A percentile compares a stretch with the other conserved stretches of the same genome.
Evolutionary conservation across 2,113 vertebrate species (phyloP).

Genomic region (Pyrgilauda ruficollis): DNA sequence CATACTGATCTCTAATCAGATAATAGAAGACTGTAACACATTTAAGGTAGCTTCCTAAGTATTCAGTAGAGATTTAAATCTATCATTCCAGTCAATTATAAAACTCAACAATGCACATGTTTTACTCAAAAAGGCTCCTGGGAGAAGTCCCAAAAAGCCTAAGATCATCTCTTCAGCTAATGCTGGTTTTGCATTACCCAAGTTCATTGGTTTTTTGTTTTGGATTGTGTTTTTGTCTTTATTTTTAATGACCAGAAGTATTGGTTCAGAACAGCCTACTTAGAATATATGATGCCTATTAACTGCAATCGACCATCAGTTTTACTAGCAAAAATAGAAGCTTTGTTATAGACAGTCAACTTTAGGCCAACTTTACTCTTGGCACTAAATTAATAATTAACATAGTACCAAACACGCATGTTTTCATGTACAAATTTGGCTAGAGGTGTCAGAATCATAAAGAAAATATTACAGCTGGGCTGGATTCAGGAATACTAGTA

Average conservation of each 20-base stretch:
- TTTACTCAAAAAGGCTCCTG: neutral
- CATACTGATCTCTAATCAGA: neutral
- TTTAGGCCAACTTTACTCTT: neutral
- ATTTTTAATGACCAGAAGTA: neutral
- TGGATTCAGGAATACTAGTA: neutral
- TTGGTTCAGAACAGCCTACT: neutral
- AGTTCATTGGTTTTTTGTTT: neutral
- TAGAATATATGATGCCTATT: neutral
- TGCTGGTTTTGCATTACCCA: neutral
- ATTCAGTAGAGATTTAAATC: neutral
- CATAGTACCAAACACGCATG: neutral
- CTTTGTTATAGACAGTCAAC: neutral
- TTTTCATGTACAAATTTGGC: neutral
- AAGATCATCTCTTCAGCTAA: neutral
- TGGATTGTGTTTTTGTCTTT: accelerated
- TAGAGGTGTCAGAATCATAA: neutral
- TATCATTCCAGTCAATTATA: neutral
- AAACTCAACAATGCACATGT: neutral
- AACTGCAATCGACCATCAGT: neutral
- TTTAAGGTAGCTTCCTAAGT: neutral
- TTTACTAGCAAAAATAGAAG: neutral
- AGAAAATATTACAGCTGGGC: neutral
- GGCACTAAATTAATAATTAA: neutral
- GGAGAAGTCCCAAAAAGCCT: neutral
- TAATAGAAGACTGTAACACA: neutral